Evolutionary conservation across 1,140 invertebrate species (phyloP), one percentile per base, ranked within the genome.

Genomic region (Cydia pomonella): DNA sequence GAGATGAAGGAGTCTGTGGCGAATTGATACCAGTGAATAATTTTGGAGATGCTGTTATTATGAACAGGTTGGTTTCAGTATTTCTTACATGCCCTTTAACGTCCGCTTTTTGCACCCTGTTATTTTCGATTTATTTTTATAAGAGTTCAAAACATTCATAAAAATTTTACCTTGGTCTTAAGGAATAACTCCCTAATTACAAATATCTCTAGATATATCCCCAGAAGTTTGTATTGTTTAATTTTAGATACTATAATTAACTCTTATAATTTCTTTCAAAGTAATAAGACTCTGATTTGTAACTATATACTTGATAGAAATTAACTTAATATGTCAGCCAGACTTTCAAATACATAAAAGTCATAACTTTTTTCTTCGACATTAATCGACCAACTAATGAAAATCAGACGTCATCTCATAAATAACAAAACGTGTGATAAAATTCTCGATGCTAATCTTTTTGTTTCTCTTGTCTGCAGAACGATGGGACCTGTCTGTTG

Each of bases 11-110:
- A 77, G 53, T 1, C 72, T 78, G 84, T 82, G 73, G 41, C 75
- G 79, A 84, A 84, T 74, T 83, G 80, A 83, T 88, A 84, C 75
- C 78, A 86, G 86, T 87, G 87, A 80, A 50, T 13, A 50, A 80
- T 84, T 79, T 75, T 83, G 78, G 78, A 27, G 41, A 66, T 72
- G 79, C 78, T 76, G 77, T 79, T 81, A 59, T 62, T 75, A 41
- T 21, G 64, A 83, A 82, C 80, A 84, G 87, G 85, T 89, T 85
- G 78, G 86, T 89, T 79, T 78, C 72, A 21, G 1, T 18, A n/a
- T 53, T 18, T 53, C 16, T 44, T 44, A 44, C 3, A 12, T 44
- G 13, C 41, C 41, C 41, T 13, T 44, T 16, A 44, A 44, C 13
- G 10, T 44, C 3, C 12, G 13, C 12, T 3, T 44, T 12, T 44